Percentiles rank a stretch among this genome's conserved stretches.
These are phyloP conservation scores for Cylindroiulus punctatus DNA, from an alignment of 2,888 invertebrate genomes.

Conservation along the genomic window DNA sequence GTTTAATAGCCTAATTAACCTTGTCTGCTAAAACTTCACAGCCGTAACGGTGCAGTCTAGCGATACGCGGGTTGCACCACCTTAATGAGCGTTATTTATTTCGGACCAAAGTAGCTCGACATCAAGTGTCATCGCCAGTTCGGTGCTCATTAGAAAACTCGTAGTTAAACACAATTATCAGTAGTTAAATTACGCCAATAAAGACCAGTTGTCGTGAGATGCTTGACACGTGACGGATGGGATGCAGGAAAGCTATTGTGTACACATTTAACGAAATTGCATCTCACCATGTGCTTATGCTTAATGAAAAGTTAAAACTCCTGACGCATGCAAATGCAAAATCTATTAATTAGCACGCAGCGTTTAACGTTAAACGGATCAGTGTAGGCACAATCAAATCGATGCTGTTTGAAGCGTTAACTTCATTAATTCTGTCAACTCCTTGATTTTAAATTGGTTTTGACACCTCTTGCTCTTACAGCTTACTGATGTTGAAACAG, in stretches of 20 bases:
- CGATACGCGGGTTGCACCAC: background rate
- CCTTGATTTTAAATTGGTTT: background rate
- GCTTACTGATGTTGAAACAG: background rate
- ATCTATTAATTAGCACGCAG: background rate
- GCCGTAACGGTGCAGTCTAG: background rate
- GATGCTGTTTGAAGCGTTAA: background rate
- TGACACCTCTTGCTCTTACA: background rate
- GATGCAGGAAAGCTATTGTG: background rate
- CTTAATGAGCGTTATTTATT: background rate
- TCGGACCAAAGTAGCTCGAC: background rate
- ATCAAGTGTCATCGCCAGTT: background rate
- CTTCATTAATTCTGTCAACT: background rate
- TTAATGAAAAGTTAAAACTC: conserved; percentile 8
- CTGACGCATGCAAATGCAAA: background rate
- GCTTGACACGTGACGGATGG: background rate
- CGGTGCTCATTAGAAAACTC: background rate
- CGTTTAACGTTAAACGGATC: background rate
- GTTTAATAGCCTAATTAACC: background rate
- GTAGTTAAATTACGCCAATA: background rate
- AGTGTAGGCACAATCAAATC: background rate
- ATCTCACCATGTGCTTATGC: background rate
- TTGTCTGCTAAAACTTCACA: background rate
- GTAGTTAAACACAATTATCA: background rate
- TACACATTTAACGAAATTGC: background rate
- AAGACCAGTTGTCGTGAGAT: background rate